Evolutionary conservation across 2,888 invertebrate genomes (phyloP).

Genomic region (Monopis laevigella): DNA sequence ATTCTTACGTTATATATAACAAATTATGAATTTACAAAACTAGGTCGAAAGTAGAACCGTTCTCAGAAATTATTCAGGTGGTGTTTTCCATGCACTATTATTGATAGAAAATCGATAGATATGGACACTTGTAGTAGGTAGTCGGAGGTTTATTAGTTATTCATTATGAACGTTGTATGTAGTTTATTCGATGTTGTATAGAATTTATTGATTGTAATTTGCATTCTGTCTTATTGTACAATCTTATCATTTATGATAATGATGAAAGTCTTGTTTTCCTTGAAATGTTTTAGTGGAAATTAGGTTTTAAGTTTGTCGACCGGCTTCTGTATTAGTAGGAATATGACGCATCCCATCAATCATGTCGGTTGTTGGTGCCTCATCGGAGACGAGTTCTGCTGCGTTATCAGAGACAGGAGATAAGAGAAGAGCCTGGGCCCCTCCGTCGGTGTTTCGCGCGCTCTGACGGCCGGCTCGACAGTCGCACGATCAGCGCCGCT

Average conservation of each 20-base stretch:
- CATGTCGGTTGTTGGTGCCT: background rate
- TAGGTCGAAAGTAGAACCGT: background rate
- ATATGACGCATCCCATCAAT: background rate
- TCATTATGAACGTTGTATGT: too few relatives aligned
- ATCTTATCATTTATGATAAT: too few relatives aligned
- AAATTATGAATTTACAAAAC: too few relatives aligned
- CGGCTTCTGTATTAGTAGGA: background rate
- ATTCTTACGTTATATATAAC: too few relatives aligned
- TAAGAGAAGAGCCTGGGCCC: background rate
- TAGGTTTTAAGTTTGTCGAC: background rate
- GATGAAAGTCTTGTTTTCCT: too few relatives aligned
- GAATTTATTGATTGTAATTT: too few relatives aligned
- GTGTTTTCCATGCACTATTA: background rate
- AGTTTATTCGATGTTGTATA: too few relatives aligned
- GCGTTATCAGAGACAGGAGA: background rate
- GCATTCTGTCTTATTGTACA: too few relatives aligned
- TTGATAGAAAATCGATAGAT: background rate
- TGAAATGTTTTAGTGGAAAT: too few relatives aligned
- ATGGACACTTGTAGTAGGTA: too few relatives aligned
- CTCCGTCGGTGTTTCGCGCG: background rate
- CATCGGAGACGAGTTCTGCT: background rate
- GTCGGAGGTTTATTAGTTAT: too few relatives aligned
- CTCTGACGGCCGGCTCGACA: constrained; percentile 23
- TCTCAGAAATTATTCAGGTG: background rate
- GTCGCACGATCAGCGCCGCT: constrained; percentile 48